These are phyloP conservation scores for Falco naumanni DNA, from an alignment of 2,797 vertebrate genomes.

Conservation along the genomic window DNA sequence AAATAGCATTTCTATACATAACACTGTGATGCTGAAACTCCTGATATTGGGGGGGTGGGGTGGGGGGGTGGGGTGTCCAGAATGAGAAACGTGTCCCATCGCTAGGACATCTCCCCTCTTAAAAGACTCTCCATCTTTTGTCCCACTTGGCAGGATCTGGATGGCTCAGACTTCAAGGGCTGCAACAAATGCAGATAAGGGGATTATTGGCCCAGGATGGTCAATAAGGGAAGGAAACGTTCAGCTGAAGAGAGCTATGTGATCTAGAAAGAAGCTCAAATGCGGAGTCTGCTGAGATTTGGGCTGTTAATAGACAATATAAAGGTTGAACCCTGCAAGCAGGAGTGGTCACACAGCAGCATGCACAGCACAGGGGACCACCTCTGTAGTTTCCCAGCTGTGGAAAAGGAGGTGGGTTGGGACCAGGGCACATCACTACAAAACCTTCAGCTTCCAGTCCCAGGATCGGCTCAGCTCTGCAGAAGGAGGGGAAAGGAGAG, in stretches of 20 bases:
- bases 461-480: neutral
- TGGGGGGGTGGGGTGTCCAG: neutral
- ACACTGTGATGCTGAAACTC: neutral
- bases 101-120: neutral
- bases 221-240: neutral
- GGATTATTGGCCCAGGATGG: neutral
- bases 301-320: neutral
- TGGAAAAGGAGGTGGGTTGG: neutral
- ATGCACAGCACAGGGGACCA: neutral
- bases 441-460: neutral
- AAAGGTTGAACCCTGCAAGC: neutral
- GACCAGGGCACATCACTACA: neutral
- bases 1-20: constrained; percentile 33
- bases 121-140: neutral
- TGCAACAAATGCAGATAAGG: neutral
- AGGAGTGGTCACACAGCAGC: neutral
- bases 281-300: neutral
- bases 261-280: neutral
- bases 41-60: neutral
- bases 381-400: neutral
- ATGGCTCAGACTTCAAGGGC: neutral
- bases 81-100: neutral
- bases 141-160: neutral
- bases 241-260: rapidly evolving
- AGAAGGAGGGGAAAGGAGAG: neutral